Evolutionary conservation across 1,140 invertebrate genomes (phyloP).

Genomic region (Drosophila athabasca): DNA sequence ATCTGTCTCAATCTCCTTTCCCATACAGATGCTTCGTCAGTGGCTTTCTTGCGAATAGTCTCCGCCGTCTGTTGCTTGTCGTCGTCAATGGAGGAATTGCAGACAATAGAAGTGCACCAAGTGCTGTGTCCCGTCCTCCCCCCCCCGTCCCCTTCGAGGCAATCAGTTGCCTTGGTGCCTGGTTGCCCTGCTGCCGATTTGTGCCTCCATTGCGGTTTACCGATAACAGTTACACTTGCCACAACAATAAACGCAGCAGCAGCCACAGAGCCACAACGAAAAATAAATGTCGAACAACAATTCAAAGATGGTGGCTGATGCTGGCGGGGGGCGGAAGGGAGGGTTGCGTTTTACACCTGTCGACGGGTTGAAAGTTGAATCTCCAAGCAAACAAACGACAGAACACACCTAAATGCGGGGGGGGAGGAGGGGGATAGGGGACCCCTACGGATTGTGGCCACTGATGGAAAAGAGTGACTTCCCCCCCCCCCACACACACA

Average conservation of each 20-base stretch:
- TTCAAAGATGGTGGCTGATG: slow-evolving; percentile 31
- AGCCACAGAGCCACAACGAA: slow-evolving; percentile 37
- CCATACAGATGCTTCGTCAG: slow-evolving; percentile 24
- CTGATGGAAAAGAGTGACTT: slow-evolving; percentile 11
- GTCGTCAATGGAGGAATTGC: slow-evolving; percentile 26
- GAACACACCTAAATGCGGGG: slow-evolving; percentile 1
- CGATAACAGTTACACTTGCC: slow-evolving; percentile 45
- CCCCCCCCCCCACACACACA: too few species aligned
- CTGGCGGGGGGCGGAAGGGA: not conserved
- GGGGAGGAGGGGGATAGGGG: not conserved
- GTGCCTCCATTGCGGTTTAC: slow-evolving; percentile 58
- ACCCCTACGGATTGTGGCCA: too few species aligned
- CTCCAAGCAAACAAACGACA: slow-evolving; percentile 41
- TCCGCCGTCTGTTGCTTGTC: slow-evolving; percentile 25
- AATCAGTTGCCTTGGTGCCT: slow-evolving; percentile 25
- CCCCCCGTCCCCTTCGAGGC: slow-evolving; percentile 11
- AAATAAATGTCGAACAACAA: slow-evolving; percentile 54
- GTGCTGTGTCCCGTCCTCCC: not conserved
- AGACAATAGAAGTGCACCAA: slow-evolving; percentile 25
- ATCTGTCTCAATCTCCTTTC: too few species aligned
- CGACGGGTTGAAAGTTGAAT: slow-evolving; percentile 33
- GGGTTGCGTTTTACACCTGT: slow-evolving; percentile 49
- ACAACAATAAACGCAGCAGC: slow-evolving; percentile 35
- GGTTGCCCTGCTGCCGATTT: slow-evolving; percentile 32
- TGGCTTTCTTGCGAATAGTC: slow-evolving; percentile 8